Conservation (phyloP, 2,888 invertebrate genomes). For the Hypselothyrea guttata region DNA sequence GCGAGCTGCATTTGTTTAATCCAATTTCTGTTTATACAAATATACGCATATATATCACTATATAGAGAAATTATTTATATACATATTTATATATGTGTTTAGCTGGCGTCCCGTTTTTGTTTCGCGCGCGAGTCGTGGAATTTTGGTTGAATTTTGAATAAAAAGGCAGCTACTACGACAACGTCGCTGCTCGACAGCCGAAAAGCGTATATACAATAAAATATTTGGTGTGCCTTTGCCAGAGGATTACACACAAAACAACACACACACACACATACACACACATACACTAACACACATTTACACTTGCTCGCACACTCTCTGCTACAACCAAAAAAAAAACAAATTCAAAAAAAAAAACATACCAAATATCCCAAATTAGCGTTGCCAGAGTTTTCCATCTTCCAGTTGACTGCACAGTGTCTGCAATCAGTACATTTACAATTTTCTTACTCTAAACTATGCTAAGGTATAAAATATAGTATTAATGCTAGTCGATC, state of each 20-base stretch:
- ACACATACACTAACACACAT: constrained; percentile 3
- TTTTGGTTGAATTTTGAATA: constrained; percentile 4
- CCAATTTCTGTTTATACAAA: constrained; percentile 20
- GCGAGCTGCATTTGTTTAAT: constrained; percentile 39
- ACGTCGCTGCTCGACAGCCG: constrained; percentile 72
- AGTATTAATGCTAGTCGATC: too few relatives aligned
- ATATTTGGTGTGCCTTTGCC: constrained; percentile 61
- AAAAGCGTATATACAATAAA: constrained; percentile 74
- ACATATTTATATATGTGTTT: constrained; percentile 6
- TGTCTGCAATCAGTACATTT: constrained; percentile 4
- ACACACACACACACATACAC: constrained; percentile 13
- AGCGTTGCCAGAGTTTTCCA: constrained; percentile 62
- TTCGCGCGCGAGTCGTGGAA: constrained; percentile 62
- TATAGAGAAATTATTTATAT: constrained; percentile 14
- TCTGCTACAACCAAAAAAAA: constrained; percentile 13
- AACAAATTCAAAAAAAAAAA: constrained; percentile 44
- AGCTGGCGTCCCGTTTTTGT: constrained; percentile 7
- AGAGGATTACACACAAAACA: constrained; percentile 40
- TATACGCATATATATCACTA: neutral
- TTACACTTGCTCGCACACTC: constrained; percentile 17
- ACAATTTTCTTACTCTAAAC: too few relatives aligned
- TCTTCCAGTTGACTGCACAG: constrained; percentile 4
- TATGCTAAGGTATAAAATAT: too few relatives aligned
- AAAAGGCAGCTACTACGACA: constrained; percentile 64
- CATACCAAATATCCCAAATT: constrained; percentile 68